Evolutionary conservation across 2,888 invertebrate species (phyloP).

Genomic region (Chalcosyrphus nemorum): DNA sequence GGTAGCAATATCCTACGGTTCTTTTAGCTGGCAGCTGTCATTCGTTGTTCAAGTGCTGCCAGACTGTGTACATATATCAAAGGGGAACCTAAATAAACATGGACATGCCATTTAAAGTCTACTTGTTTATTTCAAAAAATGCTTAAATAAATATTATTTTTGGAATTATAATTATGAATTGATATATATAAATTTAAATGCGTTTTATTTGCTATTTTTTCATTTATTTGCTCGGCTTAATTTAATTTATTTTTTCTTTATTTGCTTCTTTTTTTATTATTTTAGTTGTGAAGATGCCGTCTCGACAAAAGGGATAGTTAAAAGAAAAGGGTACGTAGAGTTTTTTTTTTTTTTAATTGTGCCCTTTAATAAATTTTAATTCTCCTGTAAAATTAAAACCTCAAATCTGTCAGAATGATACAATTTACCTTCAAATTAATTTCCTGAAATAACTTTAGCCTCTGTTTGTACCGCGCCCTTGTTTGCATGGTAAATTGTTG

Average conservation of each 20-base stretch:
- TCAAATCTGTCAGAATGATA: background rate
- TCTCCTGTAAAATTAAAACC: background rate
- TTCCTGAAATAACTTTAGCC: background rate
- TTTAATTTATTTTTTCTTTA: background rate
- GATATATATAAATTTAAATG: too few species aligned
- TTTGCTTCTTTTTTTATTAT: constrained; percentile 18
- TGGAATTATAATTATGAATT: too few species aligned
- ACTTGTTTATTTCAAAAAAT: too few species aligned
- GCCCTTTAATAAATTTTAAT: too few species aligned
- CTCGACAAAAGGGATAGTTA: constrained; percentile 60
- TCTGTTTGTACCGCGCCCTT: background rate
- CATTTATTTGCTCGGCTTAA: background rate
- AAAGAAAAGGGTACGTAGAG: constrained; percentile 61
- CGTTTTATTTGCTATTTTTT: background rate
- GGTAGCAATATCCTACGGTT: too few species aligned
- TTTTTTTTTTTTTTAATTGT: background rate
- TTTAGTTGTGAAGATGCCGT: constrained; percentile 63
- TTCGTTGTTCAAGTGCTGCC: too few species aligned
- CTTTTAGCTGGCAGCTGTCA: too few species aligned
- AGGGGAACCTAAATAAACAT: too few species aligned
- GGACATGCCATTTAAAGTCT: too few species aligned
- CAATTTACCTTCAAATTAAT: background rate
- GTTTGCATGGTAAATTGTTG: constrained; percentile 34
- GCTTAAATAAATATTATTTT: background rate
- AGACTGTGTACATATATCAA: too few species aligned